phyloP scores from a whole-genome alignment of 2,113 vertebrate genomes.

The Okapia johnstoni region DNA sequence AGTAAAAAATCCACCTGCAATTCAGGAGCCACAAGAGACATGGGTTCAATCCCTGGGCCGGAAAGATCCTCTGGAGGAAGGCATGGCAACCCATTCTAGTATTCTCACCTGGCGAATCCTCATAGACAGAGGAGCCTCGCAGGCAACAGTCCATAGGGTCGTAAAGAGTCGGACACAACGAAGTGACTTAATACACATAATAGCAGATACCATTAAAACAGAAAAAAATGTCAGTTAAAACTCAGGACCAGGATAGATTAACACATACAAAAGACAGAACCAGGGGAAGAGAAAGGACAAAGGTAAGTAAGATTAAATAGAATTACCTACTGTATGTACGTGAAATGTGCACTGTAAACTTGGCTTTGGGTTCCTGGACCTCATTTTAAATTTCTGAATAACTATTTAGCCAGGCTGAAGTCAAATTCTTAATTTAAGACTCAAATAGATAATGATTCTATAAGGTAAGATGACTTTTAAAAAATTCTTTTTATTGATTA shows the following conservation, averaged over 20 bases:
- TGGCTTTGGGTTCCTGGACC: neutral
- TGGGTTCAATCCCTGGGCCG: neutral
- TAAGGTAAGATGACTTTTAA: neutral
- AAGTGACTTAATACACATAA: neutral
- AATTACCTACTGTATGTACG: rapidly evolving
- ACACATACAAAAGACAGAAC: neutral
- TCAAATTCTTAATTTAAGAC: neutral
- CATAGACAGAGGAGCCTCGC: neutral
- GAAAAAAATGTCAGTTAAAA: neutral
- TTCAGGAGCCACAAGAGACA: neutral
- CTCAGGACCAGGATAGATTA: neutral
- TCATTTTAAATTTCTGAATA: neutral
- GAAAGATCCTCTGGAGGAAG: neutral
- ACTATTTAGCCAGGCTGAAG: neutral
- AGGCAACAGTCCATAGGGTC: neutral
- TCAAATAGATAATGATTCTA: neutral
- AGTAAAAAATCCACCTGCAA: neutral
- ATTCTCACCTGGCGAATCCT: neutral
- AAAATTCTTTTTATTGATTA: neutral
- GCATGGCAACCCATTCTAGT: neutral
- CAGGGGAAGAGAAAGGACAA: neutral
- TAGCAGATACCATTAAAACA: neutral
- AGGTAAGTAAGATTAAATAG: neutral
- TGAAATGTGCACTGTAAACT: neutral
- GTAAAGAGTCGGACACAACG: neutral